Evolutionary conservation across 2,797 vertebrate genomes (phyloP), one percentile per base, ranked within the genome.

Genomic region (Channa striata): DNA sequence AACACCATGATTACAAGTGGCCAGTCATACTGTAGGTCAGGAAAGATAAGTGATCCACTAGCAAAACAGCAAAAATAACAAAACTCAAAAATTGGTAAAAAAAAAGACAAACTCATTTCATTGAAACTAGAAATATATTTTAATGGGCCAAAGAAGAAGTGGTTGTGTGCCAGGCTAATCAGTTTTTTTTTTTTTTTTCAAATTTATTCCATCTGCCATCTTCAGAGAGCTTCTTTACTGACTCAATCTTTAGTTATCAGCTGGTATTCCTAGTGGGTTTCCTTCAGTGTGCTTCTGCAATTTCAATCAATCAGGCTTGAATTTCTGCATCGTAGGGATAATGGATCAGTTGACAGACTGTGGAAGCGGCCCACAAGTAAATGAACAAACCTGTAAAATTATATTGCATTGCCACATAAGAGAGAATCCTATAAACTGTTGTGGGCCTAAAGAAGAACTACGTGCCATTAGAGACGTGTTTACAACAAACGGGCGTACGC

Each of bases 271-370:
- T 39, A 25, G 2, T 39, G 49, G 74, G 75, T 69, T 59, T 60
- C n/a, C 49, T 51, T 17, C 33, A n/a, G 13, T 48, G 39, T 20
- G 33, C 61, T 78, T 70, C 48, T 59, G 59, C 39, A 25, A 5
- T 65, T 59, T 68, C 44, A 72, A 60, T 74, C 67, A 72, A 57
- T 81, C 78, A 78, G 60, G 58, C 72, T 78, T 70, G 75, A 36
- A 51, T 52, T 20, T 33, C 44, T 36, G 36, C 50, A 20, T 39
- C 13, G n/a, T 11, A 8, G 66, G 66, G 49, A 61, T 50, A 62
- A 46, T 12, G 37, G 39, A 73, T 73, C 65, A 56, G 68, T 68
- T 34, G 53, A 58, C 56, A 60, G 40, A 25, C 58, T n/a, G 34
- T 46, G 33, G 64, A 20, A 23, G 33, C 37, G 23, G 51, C 50